Evolutionary conservation across 2,888 invertebrate genomes (phyloP).

Genomic region (Eupeodes latifasciatus): DNA sequence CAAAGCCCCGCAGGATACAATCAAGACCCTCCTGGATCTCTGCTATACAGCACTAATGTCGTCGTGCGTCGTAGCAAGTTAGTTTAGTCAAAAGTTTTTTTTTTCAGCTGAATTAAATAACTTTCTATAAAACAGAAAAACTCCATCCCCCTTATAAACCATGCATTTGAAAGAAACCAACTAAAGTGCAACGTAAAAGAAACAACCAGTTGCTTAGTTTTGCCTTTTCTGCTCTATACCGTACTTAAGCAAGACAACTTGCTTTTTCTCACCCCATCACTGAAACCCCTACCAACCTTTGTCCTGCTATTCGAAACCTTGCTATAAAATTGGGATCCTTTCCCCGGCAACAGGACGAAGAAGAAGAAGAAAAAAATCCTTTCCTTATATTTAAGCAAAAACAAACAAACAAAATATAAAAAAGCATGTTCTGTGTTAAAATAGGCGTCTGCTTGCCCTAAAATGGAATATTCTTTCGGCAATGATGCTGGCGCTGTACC

Average conservation of each 20-base stretch:
- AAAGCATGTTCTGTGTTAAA: slow-evolving; percentile 20
- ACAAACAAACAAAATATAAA: not conserved
- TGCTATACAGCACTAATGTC: too few relatives aligned
- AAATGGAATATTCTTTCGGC: slow-evolving; percentile 33
- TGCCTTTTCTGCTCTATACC: not conserved
- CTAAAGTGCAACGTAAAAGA: slow-evolving; percentile 15
- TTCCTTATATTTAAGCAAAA: not conserved
- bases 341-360: not conserved
- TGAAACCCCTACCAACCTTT: not conserved
- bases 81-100: not conserved
- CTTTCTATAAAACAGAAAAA: not conserved
- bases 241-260: not conserved
- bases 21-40: not conserved
- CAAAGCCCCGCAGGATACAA: not conserved
- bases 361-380: not conserved
- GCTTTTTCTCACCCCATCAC: not conserved
- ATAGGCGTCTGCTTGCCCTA: slow-evolving; percentile 34
- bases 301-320: not conserved
- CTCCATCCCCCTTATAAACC: not conserved
- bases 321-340: not conserved
- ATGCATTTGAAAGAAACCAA: not conserved
- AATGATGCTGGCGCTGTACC: slow-evolving; percentile 10
- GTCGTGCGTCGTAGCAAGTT: too few relatives aligned
- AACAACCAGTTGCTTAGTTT: slow-evolving; percentile 14
- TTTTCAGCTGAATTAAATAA: not conserved